These are phyloP conservation scores for Drymodes brunneopygia DNA, from an alignment of 2,113 vertebrate genomes.

Conservation along the genomic window DNA sequence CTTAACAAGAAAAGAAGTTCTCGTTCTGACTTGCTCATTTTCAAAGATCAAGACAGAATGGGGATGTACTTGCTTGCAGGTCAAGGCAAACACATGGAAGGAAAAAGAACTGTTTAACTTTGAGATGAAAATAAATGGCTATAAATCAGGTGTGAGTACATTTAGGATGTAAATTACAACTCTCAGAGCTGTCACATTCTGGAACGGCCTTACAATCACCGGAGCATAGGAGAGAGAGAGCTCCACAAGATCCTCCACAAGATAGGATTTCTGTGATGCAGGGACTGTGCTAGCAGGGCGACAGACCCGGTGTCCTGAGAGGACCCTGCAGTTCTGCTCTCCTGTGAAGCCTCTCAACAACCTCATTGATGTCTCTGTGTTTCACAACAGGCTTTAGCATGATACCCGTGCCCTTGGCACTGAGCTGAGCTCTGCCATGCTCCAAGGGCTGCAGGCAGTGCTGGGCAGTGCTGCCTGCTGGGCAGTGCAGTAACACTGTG, in stretches of 20 bases:
- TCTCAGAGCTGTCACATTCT: background rate
- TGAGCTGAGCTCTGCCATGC: background rate
- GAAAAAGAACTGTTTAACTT: background rate
- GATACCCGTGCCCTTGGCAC: background rate
- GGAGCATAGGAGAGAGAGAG: background rate
- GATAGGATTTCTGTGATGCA: background rate
- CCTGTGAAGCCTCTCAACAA: background rate
- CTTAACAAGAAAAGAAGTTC: constrained; percentile 5
- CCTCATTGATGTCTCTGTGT: background rate
- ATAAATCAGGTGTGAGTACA: background rate
- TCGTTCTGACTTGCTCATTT: background rate
- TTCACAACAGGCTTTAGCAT: background rate
- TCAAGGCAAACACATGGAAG: background rate
- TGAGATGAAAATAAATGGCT: constrained; percentile 2
- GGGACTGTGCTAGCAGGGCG: background rate
- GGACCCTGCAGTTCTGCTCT: background rate
- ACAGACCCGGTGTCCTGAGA: background rate
- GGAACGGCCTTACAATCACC: background rate
- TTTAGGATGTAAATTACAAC: background rate
- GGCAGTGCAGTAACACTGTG: accelerated
- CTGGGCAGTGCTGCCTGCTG: background rate
- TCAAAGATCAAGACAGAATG: background rate
- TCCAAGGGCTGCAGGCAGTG: background rate
- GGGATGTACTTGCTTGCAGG: background rate
- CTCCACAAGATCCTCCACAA: background rate